Evolutionary conservation across 2,888 invertebrate species (phyloP), one percentile per base, ranked within the genome.

Genomic region (Ornithoptera alexandrae): DNA sequence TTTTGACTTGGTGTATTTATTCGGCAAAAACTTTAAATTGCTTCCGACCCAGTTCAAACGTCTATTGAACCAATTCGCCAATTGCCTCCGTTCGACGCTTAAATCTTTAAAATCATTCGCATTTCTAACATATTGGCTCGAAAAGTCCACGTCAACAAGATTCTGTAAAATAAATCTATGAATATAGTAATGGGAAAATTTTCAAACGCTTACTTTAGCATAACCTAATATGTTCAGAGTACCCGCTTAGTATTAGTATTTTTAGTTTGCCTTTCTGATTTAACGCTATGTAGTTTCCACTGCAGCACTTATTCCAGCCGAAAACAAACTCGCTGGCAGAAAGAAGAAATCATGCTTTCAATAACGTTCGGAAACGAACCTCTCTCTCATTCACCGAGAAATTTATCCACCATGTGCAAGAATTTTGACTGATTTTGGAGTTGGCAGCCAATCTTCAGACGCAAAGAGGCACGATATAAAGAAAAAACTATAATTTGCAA

Each of bases 11-110:
- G 82, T 81, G 77, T 88, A 89, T 90, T 89, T 89, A 90, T 89
- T 88, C 80, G 82, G 81, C 81, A 86, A 86, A 90, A 90, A 91
- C 87, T 92, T 92, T 90, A 90, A 90, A 91, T 91, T 91, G 88
- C 87, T 85, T 88, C 81, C 84, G 90, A 88, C 90, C 90, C 82
- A 90, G 85, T 90, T 91, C 74, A 78, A 81, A 75, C 79, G 81
- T 78, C 83, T 83, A 86, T 86, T 86, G 86, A 86, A 85, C 87
- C 86, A 87, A 88, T 89, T 83, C 79, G 76, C 81, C 84, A 83
- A 89, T 88, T 86, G 87, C 84, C 81, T 84, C 77, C 83, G 79
- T 81, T 81, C 80, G 67, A 79, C 71, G 71, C 77, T 80, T 78
- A 81, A 83, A 81, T 81, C 80, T 85, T 81, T 77, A 78, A 78